These are phyloP conservation scores for Ganaspis sp. DNA, from an alignment of 1,140 invertebrate genomes.

Conservation along the genomic window DNA sequence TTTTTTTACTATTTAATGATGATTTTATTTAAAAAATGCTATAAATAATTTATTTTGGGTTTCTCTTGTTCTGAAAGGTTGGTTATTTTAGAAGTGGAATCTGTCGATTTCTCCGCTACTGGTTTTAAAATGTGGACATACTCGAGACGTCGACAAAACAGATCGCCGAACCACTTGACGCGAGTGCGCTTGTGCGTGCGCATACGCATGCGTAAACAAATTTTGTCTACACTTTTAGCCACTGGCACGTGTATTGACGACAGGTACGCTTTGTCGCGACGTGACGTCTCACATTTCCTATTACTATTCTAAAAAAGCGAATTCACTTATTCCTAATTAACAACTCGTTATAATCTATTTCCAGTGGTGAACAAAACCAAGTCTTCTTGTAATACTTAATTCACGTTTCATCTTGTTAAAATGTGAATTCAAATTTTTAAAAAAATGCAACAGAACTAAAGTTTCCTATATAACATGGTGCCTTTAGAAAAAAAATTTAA, in stretches of 20 bases:
- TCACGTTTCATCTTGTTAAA: no score
- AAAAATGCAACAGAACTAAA: no score
- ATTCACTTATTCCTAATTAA: background rate
- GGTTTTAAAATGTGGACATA: slow-evolving; percentile 6
- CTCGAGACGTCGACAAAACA: slow-evolving; percentile 21
- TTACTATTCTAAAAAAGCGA: slow-evolving; percentile 5
- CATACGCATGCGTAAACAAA: slow-evolving; percentile 7
- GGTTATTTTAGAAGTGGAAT: background rate
- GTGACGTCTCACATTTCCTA: slow-evolving; percentile 25
- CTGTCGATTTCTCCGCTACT: background rate
- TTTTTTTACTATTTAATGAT: no score
- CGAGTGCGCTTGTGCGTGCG: background rate
- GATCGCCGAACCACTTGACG: background rate
- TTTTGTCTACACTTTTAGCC: slow-evolving; percentile 8
- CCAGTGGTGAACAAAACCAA: background rate
- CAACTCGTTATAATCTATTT: background rate
- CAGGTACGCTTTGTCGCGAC: slow-evolving; percentile 16
- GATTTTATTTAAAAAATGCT: no score
- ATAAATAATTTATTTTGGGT: no score
- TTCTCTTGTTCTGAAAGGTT: no score
- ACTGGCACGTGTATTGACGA: background rate
- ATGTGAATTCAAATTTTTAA: no score
- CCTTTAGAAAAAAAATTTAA: no score
- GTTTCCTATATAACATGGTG: no score
- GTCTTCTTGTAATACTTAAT: no score